These are phyloP conservation scores for Paramisgurnus dabryanus DNA, from an alignment of 2,113 vertebrate genomes.

Conservation along the genomic window DNA sequence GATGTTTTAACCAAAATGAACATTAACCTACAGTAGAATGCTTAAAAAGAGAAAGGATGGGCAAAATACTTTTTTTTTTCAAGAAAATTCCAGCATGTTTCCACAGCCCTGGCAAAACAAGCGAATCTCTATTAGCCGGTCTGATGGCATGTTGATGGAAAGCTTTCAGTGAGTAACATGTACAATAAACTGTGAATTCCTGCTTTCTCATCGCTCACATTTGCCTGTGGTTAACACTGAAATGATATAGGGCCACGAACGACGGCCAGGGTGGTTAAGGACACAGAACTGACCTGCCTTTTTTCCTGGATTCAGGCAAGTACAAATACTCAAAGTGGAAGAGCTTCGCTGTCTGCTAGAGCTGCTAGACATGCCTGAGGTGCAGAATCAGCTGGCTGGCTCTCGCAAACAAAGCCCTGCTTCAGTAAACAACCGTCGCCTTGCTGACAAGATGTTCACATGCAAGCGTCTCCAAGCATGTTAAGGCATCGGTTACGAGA, in stretches of 20 bases:
- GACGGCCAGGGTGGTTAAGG: conserved; percentile 19
- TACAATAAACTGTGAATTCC: conserved; percentile 55
- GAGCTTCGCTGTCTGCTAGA: conserved; percentile 42
- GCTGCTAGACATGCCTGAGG: conserved; percentile 46
- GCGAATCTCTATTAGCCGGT: conserved; percentile 8
- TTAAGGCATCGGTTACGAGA: conserved; percentile 64
- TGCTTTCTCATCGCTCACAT: conserved; percentile 38
- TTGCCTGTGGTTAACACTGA: conserved; percentile 41
- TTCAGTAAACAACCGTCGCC: conserved; percentile 48
- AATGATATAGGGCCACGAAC: conserved; percentile 11
- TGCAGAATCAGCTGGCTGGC: conserved; percentile 54
- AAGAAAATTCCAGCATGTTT: conserved; percentile 39
- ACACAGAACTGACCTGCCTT: conserved; percentile 33
- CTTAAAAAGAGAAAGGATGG: conserved; percentile 11
- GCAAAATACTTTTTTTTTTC: conserved; percentile 4
- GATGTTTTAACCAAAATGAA: conserved; percentile 29
- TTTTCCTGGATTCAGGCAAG: conserved; percentile 30
- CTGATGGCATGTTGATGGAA: conserved; percentile 18
- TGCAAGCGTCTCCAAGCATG: conserved; percentile 55
- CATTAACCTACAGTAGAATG: conserved; percentile 8
- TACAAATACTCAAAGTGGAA: conserved; percentile 33
- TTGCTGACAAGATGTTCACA: conserved; percentile 60
- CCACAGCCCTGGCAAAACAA: conserved; percentile 43
- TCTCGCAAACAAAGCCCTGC: conserved; percentile 57
- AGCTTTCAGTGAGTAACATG: conserved; percentile 25